phyloP scores from a whole-genome alignment of 2,888 invertebrate species.

The Zelleria hepariella region DNA sequence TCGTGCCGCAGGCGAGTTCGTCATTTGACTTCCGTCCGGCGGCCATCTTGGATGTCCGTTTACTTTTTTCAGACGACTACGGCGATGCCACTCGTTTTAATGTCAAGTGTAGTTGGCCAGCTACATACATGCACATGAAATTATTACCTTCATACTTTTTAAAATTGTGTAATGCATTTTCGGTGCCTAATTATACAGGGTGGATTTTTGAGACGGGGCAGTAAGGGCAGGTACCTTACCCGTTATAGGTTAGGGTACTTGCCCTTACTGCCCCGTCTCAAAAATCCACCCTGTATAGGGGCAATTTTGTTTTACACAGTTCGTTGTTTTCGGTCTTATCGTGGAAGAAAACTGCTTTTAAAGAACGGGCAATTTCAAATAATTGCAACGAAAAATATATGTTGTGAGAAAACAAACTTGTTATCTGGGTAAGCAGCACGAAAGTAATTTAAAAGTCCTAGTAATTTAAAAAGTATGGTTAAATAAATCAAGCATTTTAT shows the following conservation, averaged over 20 bases:
- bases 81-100: slow-evolving; percentile 1
- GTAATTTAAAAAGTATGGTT: not conserved
- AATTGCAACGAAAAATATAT: not conserved
- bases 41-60: slow-evolving; percentile 4
- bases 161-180: not conserved
- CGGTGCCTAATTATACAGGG: not conserved
- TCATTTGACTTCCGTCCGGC: slow-evolving; percentile 16
- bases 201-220: too few species aligned
- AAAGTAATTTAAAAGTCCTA: not conserved
- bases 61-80: not conserved
- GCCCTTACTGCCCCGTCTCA: too few species aligned
- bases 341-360: not conserved
- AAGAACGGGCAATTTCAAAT: not conserved
- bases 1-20: slow-evolving; percentile 11
- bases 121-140: not conserved
- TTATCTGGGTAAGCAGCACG: not conserved
- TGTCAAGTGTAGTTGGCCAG: slow-evolving; percentile 2
- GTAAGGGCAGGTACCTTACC: too few species aligned
- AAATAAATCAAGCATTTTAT: not conserved
- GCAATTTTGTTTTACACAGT: not conserved
- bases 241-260: too few species aligned
- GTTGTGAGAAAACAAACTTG: not conserved
- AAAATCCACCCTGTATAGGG: too few species aligned
- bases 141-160: not conserved
- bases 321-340: not conserved